These are phyloP conservation scores for Leptinotarsa peninsularis DNA, from an alignment of 2,888 invertebrate genomes.

Conservation along the genomic window DNA sequence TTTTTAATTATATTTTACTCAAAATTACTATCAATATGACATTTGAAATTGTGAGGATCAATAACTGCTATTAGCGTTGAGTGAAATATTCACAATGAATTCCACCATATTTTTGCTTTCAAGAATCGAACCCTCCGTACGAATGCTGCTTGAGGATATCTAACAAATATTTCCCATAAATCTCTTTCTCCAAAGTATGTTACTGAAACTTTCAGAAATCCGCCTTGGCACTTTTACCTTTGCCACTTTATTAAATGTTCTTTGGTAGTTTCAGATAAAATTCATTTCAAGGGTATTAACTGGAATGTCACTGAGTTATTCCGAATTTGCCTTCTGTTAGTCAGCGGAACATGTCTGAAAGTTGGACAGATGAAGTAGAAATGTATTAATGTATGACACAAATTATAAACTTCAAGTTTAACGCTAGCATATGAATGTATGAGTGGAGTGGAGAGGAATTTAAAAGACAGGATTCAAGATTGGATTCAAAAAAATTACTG, in stretches of 20 bases:
- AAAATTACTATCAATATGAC: too few relatives aligned
- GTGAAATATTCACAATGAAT: background rate
- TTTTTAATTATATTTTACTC: too few relatives aligned
- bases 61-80: background rate
- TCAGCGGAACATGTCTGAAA: slow-evolving; percentile 32
- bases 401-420: background rate
- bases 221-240: slow-evolving; percentile 33
- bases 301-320: slow-evolving; percentile 33
- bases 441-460: background rate
- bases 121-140: background rate
- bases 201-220: slow-evolving; percentile 34
- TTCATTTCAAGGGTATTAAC: slow-evolving; percentile 34
- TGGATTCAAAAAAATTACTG: too few relatives aligned
- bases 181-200: slow-evolving; percentile 28
- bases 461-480: too few relatives aligned
- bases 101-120: background rate
- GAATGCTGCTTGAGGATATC: background rate
- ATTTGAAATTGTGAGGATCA: background rate
- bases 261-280: slow-evolving; percentile 31
- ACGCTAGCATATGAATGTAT: background rate
- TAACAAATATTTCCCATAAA: slow-evolving; percentile 27
- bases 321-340: slow-evolving; percentile 28
- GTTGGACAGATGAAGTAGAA: slow-evolving; percentile 32
- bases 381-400: slow-evolving; percentile 25
- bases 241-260: slow-evolving; percentile 34